phyloP scores from a whole-genome alignment of 2,113 vertebrate species.

The Tringa solitaria region DNA sequence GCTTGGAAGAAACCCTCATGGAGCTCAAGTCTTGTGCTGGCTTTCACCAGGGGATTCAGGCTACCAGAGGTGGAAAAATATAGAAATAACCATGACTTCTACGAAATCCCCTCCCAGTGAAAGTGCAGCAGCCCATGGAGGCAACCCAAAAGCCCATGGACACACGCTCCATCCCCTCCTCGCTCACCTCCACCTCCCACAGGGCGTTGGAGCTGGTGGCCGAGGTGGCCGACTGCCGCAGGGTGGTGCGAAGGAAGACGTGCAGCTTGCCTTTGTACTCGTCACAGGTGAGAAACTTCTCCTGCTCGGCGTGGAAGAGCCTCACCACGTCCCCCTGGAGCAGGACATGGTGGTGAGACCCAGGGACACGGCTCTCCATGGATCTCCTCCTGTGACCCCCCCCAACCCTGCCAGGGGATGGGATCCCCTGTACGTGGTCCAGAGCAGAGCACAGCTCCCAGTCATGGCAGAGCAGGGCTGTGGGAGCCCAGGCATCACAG shows the following conservation, averaged over 20 bases:
- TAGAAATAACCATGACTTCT: not conserved
- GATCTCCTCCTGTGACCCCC: not conserved
- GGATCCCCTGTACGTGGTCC: rapidly evolving
- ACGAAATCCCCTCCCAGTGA: rapidly evolving
- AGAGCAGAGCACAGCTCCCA: not conserved
- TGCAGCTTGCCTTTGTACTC: constrained; percentile 91
- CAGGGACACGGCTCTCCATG: rapidly evolving
- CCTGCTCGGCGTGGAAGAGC: constrained; percentile 95
- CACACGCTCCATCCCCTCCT: rapidly evolving
- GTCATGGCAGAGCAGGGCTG: rapidly evolving
- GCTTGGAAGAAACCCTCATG: not conserved
- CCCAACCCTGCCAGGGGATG: too few relatives aligned
- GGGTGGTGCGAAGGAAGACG: constrained; percentile 92
- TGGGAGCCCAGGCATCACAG: rapidly evolving
- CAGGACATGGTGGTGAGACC: not conserved
- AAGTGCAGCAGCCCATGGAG: rapidly evolving
- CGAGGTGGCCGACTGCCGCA: constrained; percentile 92
- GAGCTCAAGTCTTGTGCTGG: not conserved
- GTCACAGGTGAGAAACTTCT: constrained; percentile 97
- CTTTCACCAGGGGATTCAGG: not conserved
- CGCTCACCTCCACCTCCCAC: constrained; percentile 94
- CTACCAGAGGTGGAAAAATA: not conserved
- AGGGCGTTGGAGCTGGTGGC: constrained; percentile 97
- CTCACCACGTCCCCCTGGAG: constrained; percentile 92
- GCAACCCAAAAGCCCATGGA: not conserved